Evolutionary conservation across 2,888 invertebrate species (phyloP).

Genomic region (Pemphredon lugubris): DNA sequence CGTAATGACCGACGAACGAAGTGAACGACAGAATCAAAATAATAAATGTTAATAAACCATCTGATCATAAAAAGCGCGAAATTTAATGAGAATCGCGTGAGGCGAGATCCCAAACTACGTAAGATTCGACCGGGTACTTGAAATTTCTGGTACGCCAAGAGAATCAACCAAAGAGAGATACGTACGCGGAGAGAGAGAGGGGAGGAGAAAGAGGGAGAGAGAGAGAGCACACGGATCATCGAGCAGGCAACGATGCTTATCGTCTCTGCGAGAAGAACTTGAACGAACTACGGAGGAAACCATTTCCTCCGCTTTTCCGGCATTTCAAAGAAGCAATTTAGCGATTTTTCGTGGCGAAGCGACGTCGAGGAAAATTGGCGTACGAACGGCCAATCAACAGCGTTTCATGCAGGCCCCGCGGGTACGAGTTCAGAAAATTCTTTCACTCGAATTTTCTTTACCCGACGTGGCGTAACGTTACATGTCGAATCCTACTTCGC

Average conservation of each 20-base stretch:
- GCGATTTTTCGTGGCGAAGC: conserved; percentile 77
- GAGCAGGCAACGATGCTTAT: conserved; percentile 57
- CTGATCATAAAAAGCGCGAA: too few species aligned
- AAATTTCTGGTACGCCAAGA: conserved; percentile 33
- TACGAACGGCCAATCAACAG: conserved; percentile 79
- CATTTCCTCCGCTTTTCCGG: conserved; percentile 68
- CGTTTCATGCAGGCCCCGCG: conserved; percentile 77
- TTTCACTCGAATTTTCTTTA: conserved; percentile 60
- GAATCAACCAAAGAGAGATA: conserved; percentile 53
- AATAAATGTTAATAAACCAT: too few species aligned
- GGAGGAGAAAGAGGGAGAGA: too few species aligned
- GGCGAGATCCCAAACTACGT: too few species aligned
- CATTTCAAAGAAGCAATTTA: conserved; percentile 80
- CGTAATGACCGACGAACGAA: too few species aligned
- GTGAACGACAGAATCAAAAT: too few species aligned
- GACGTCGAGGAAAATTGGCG: conserved; percentile 77
- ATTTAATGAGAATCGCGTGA: too few species aligned
- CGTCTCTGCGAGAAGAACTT: conserved; percentile 50
- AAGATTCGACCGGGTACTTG: too few species aligned
- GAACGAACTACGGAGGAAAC: conserved; percentile 58
- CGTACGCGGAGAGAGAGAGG: too few species aligned
- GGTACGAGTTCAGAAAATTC: conserved; percentile 69
- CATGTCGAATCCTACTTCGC: too few species aligned
- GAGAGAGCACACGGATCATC: conserved; percentile 55
- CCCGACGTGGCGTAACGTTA: conserved; percentile 5